Conservation (phyloP, 1,140 invertebrate genomes). For the Leptinotarsa defecta region DNA sequence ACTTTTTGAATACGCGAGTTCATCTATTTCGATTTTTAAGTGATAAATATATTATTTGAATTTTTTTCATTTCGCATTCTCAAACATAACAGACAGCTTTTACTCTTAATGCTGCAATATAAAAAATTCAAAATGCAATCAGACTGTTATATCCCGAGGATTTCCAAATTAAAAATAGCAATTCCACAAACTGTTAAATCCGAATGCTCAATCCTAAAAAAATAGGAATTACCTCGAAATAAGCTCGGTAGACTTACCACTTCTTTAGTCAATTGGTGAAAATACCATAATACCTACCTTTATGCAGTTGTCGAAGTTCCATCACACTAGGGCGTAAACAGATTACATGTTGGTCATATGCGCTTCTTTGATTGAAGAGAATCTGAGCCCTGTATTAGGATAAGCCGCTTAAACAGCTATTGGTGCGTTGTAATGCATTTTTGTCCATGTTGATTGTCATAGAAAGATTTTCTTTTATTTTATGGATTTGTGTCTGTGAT, state of each 20-base stretch:
- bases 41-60: no score
- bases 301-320: constrained; percentile 5
- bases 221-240: neutral
- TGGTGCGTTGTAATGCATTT: neutral
- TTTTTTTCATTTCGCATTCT: no score
- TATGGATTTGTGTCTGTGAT: neutral
- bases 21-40: no score
- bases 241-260: neutral
- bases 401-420: constrained; percentile 2
- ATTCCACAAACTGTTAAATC: neutral
- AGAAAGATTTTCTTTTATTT: neutral
- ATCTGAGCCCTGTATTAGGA: constrained; percentile 2
- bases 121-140: no score
- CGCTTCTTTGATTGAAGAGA: neutral
- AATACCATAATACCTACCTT: neutral
- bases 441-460: constrained; percentile 1
- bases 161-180: no score
- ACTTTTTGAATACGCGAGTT: no score
- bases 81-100: no score
- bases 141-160: no score
- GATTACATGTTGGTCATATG: constrained; percentile 8
- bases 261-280: constrained; percentile 3
- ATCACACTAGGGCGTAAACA: constrained; percentile 2
- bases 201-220: neutral
- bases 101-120: no score